Conservation (phyloP, 2,113 vertebrate species). For the Sinosuthora webbiana region DNA sequence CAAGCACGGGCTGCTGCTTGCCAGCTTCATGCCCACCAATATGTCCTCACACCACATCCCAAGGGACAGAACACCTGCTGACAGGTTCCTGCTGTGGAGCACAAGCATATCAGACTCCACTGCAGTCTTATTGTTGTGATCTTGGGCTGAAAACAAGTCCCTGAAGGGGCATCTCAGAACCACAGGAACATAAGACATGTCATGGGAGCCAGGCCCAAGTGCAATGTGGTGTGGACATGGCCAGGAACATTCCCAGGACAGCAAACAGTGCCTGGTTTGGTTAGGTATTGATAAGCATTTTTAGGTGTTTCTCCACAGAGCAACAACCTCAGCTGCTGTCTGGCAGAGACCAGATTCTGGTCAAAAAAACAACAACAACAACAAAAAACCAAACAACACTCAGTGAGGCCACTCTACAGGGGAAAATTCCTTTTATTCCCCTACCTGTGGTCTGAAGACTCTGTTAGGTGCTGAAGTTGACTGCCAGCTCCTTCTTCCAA, state of each 20-base stretch:
- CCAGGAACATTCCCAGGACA: background rate
- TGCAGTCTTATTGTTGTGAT: background rate
- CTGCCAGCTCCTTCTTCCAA: background rate
- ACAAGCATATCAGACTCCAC: background rate
- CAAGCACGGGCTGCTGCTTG: background rate
- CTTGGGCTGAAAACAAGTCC: background rate
- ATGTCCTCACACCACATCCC: background rate
- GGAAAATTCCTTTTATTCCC: background rate
- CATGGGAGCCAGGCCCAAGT: background rate
- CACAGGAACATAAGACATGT: fast-evolving
- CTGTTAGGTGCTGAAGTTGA: background rate
- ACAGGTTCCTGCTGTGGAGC: background rate
- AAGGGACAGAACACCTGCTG: background rate
- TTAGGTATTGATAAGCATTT: background rate
- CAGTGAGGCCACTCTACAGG: background rate
- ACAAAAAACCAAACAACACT: background rate
- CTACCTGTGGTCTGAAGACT: background rate
- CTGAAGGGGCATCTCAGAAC: background rate
- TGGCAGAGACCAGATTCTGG: background rate
- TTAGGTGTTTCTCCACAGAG: background rate
- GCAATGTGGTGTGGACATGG: fast-evolving
- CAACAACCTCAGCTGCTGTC: background rate
- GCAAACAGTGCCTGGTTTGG: background rate
- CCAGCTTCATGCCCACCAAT: background rate
- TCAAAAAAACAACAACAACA: background rate